Base-by-base conservation (phyloP, 2,113 vertebrate species). In the Cyanoderma ruficeps region DNA sequence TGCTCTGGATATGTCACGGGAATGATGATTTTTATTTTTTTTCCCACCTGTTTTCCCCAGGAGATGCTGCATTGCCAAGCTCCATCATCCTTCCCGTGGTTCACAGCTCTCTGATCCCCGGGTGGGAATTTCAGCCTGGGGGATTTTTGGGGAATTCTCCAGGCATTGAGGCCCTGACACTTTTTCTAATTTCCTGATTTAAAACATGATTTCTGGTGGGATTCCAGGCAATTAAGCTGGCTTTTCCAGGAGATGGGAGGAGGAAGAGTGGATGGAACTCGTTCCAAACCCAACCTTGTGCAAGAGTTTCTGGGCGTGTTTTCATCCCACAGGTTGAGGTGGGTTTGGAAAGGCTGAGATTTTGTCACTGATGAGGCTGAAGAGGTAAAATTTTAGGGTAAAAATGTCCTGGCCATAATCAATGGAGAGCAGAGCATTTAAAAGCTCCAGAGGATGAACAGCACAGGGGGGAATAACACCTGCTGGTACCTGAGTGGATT, bases 301-400 rank as follows among this genome's bases (percentile, higher is more conserved):
- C 46, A 59, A 27, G 64, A n/a, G 44, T 17, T 42, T 20, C 28
- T 8, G 31, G 65, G 5, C 1, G 0, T 44, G 25, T 67, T 89
- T 65, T 7, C 42, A 49, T 25, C 35, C 46, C 22, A 9, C 0
- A 0, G 39, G 14, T 11, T 7, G 4, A 35, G 37, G 19, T 0
- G 3, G 30, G 22, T 41, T 83, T 71, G 57, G 59, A 21, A 25
- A 56, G 24, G 55, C 31, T 60, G 23, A 27, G 30, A 8, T 75
- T 56, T 52, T 47, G 37, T 61, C 44, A 16, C 0, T 47, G 71
- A 4, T 47, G 63, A 42, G 46, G 63, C 44, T 59, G 49, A 59
- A 80, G 50, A 83, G 64, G 60, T 8, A 9, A 49, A 75, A 41
- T 10, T 49, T 61, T n/a, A 28, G 77, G 39, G 28, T 11, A 33